These are phyloP conservation scores for Holothuria scabra DNA, from an alignment of 53 echinoderm and acorn worm genomes.

Conservation along the genomic window DNA sequence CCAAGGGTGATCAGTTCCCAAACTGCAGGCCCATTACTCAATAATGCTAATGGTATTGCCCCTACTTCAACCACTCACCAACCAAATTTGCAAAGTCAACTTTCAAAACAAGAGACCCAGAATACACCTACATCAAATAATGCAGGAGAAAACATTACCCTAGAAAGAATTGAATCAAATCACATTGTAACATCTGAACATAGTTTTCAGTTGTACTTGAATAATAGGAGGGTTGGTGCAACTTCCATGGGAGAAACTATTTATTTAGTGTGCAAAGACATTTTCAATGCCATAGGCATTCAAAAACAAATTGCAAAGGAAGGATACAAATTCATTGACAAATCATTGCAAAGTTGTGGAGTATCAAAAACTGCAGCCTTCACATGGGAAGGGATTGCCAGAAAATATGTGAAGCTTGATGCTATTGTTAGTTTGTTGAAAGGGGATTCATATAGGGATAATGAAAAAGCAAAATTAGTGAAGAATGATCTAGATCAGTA, in stretches of 20 bases:
- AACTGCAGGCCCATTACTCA: too few species aligned
- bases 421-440: background rate
- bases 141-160: too few species aligned
- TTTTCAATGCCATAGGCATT: background rate
- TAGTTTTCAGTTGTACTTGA: background rate
- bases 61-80: too few species aligned
- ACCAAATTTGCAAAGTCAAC: too few species aligned
- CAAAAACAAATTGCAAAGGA: slow-evolving; percentile 1
- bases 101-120: too few species aligned
- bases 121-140: too few species aligned
- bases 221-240: background rate
- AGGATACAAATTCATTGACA: slow-evolving; percentile 13
- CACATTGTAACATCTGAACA: too few species aligned
- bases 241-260: background rate
- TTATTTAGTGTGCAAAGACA: background rate
- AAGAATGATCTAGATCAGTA: background rate
- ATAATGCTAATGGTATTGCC: too few species aligned
- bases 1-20: too few species aligned
- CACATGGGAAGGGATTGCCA: background rate
- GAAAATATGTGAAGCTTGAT: background rate
- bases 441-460: background rate
- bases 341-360: background rate
- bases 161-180: too few species aligned
- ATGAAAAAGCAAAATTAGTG: too few species aligned
- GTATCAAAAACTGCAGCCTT: background rate